phyloP scores from a whole-genome alignment of 2,797 vertebrate species.

The Ctenopoma kingsleyae region DNA sequence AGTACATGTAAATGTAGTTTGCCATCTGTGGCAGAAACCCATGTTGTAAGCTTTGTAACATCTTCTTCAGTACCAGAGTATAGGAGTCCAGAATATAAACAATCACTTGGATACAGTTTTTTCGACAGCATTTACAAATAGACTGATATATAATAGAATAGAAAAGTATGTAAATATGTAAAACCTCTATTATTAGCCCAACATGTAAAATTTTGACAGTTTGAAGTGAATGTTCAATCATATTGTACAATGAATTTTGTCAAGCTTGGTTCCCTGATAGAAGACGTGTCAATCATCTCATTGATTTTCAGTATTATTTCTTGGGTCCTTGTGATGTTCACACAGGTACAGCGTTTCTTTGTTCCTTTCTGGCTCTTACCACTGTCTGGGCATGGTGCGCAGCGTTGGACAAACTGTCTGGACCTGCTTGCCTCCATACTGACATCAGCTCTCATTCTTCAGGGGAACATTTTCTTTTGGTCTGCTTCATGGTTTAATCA shows the following conservation, averaged over 20 bases:
- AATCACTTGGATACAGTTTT: background rate
- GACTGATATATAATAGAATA: no score
- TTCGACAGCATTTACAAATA: background rate
- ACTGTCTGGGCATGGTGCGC: conserved; percentile 22
- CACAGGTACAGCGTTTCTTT: background rate
- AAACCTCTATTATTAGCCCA: no score
- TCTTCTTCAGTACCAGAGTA: background rate
- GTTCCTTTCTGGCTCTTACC: conserved; percentile 43
- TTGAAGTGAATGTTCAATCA: no score
- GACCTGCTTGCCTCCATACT: conserved; percentile 34
- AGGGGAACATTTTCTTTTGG: conserved; percentile 4
- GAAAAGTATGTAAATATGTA: no score
- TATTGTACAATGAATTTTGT: no score
- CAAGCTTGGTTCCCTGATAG: no score
- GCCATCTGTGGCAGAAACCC: background rate
- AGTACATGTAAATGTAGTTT: background rate
- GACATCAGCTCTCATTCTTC: conserved; percentile 35
- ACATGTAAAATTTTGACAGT: no score
- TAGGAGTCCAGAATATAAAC: background rate
- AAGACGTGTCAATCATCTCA: no score
- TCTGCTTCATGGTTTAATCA: conserved; percentile 19
- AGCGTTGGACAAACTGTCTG: conserved; percentile 11
- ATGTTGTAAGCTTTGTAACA: background rate
- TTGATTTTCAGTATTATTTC: background rate
- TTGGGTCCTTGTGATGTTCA: background rate